A percentile compares a stretch with the other conserved stretches of the same genome.
Conservation (phyloP, 2,113 vertebrate genomes). For the Strix aluco region DNA sequence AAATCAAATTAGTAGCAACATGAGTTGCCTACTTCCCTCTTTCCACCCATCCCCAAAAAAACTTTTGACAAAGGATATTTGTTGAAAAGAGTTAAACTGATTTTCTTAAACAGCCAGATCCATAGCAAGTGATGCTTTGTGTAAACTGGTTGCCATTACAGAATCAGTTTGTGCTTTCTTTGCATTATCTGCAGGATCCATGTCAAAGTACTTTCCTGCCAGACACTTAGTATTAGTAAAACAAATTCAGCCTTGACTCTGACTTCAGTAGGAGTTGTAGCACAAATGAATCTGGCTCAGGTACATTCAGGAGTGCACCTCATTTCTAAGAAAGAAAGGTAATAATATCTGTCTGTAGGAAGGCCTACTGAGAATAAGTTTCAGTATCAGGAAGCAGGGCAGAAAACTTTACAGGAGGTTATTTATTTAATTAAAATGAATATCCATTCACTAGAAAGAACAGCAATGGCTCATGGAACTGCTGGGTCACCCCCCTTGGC, state of each 20-base stretch:
- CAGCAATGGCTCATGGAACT: slow-evolving; percentile 14
- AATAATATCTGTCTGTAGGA: not conserved
- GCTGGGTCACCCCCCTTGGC: slow-evolving; percentile 24
- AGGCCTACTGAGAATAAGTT: not conserved
- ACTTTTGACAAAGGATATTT: not conserved
- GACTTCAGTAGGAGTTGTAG: not conserved
- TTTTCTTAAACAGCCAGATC: not conserved
- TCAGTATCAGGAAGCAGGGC: not conserved
- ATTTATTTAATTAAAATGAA: slow-evolving; percentile 41
- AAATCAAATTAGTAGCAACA: not conserved
- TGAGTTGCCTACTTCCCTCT: not conserved
- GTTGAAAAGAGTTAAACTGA: not conserved
- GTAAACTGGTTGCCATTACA: not conserved
- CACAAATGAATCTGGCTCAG: not conserved
- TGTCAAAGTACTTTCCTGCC: not conserved
- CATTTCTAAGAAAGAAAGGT: not conserved
- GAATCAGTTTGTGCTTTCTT: not conserved
- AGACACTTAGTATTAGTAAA: slow-evolving; percentile 1
- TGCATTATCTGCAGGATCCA: not conserved
- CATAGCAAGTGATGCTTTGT: not conserved
- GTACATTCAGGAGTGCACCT: not conserved
- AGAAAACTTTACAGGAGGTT: not conserved
- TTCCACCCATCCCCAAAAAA: not conserved
- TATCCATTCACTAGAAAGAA: slow-evolving; percentile 3
- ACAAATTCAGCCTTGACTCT: not conserved